These are phyloP conservation scores for Drosophila erecta DNA, from an alignment of 1,140 invertebrate species.

Conservation along the genomic window DNA sequence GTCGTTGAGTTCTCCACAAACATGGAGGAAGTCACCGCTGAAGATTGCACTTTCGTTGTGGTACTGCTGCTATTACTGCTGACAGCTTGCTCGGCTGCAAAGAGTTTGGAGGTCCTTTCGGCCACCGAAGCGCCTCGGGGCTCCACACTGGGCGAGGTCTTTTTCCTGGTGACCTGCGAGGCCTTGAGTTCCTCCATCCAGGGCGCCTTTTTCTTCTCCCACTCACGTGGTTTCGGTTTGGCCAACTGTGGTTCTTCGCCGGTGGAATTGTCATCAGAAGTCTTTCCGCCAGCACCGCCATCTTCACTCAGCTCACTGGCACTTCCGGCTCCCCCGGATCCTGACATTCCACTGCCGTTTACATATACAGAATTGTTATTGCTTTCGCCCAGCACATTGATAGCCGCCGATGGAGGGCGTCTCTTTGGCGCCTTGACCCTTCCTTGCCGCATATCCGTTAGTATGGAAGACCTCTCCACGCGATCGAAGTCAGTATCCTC, in stretches of 20 bases:
- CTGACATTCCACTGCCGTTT: conserved; percentile 73
- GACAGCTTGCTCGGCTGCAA: conserved; percentile 55
- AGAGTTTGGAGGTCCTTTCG: conserved; percentile 71
- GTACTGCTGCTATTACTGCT: conserved; percentile 50
- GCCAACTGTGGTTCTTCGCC: conserved; percentile 84
- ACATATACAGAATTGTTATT: conserved; percentile 82
- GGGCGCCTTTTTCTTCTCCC: conserved; percentile 88
- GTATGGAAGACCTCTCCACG: conserved; percentile 87
- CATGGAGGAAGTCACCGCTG: conserved; percentile 72
- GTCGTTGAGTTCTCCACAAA: conserved; percentile 63
- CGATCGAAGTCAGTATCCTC: conserved; percentile 87
- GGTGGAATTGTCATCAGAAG: conserved; percentile 78
- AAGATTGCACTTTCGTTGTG: conserved; percentile 80
- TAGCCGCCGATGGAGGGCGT: conserved; percentile 86
- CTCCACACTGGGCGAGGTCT: conserved; percentile 84
- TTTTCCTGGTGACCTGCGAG: conserved; percentile 87
- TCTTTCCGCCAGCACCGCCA: conserved; percentile 31
- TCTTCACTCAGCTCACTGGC: conserved; percentile 69
- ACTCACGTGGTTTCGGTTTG: conserved; percentile 86
- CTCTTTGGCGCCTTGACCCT: conserved; percentile 86
- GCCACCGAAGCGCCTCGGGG: conserved; percentile 61
- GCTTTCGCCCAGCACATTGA: conserved; percentile 77
- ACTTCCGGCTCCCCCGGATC: conserved; percentile 45
- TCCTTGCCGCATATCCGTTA: conserved; percentile 87
- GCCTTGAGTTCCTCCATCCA: conserved; percentile 89